Base-by-base conservation (phyloP, 2,797 vertebrate genomes). In the Spondyliosoma cantharus region DNA sequence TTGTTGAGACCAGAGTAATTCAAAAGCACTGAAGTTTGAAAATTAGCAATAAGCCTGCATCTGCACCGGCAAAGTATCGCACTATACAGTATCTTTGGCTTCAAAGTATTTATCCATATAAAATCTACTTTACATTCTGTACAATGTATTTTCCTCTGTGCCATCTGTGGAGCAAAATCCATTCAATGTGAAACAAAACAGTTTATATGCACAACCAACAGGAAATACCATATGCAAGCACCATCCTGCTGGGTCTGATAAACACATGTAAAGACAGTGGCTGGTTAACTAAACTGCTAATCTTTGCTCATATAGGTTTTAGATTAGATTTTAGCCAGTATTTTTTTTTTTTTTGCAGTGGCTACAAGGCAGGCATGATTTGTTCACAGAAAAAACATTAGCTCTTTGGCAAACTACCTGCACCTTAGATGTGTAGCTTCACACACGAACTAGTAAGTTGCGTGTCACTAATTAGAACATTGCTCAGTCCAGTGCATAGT, bases 381-480 rank as follows among this genome's bases (percentile, higher is more conserved):
- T 12, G 0, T 50, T 49, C 32, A 48, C 43, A 32, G 9, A 19
- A 37, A 19, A 70, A 49, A 20, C 56, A 65, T 64, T 4, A 32
- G 0, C 48, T 72, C 42, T 65, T 22, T 59, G 20, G 48, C 11
- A 57, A 68, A 74, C 9, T 65, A 52, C 6, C 17, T 52, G 7
- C 14, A 15, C 46, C 11, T 25, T 29, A 49, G 17, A 60, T 63
- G 19, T n/a, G 22, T 62, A 71, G 27, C 22, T 20, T 42, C 27
- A 22, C 48, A n/a, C 24, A 63, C 24, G 32, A 43, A 46, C 13
- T 54, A 22, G 53, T 37, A 29, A 56, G 25, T 43, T 56, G 29
- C 62, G 29, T 62, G 37, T 54, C 43, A 22, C 67, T 60, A 72
- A 80, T 66, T 69, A 20, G 54, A 80, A 25, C 22, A 32, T 48